Evolutionary conservation across 2,888 invertebrate genomes (phyloP).

Genomic region (Drosophila conformis): DNA sequence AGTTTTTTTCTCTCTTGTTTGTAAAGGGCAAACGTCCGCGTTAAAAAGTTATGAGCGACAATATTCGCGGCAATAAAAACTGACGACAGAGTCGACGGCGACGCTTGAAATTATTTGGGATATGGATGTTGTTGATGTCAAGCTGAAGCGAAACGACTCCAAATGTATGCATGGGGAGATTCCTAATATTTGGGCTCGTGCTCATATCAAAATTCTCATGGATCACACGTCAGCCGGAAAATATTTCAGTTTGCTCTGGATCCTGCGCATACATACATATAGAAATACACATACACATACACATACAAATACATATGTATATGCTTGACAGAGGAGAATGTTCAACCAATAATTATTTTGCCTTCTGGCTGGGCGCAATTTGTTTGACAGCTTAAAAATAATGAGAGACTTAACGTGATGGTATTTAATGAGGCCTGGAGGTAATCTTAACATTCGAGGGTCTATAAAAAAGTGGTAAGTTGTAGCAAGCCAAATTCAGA

Average conservation of each 20-base stretch:
- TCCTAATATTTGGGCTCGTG: slow-evolving; percentile 1
- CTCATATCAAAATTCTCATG: slow-evolving; percentile 4
- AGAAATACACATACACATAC: neutral
- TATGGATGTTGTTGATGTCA: slow-evolving; percentile 22
- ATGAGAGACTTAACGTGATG: slow-evolving; percentile 1
- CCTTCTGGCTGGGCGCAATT: neutral
- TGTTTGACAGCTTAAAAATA: slow-evolving; percentile 9
- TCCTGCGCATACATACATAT: neutral
- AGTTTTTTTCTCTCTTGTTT: slow-evolving; percentile 48
- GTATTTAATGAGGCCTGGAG: neutral
- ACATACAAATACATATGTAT: neutral
- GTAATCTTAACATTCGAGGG: neutral
- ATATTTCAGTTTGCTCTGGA: slow-evolving; percentile 11
- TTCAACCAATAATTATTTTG: slow-evolving; percentile 1
- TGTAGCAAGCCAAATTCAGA: neutral
- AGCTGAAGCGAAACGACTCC: slow-evolving; percentile 7
- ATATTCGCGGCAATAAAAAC: slow-evolving; percentile 71
- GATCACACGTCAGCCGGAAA: slow-evolving; percentile 6
- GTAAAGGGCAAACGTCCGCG: slow-evolving; percentile 59
- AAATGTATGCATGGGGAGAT: slow-evolving; percentile 11
- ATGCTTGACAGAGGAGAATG: neutral
- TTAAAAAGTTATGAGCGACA: slow-evolving; percentile 71
- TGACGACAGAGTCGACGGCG: slow-evolving; percentile 48
- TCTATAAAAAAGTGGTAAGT: neutral
- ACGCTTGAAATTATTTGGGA: slow-evolving; percentile 52